Base-by-base conservation (phyloP, 2,888 invertebrate genomes). In the Hecatera dysodea region DNA sequence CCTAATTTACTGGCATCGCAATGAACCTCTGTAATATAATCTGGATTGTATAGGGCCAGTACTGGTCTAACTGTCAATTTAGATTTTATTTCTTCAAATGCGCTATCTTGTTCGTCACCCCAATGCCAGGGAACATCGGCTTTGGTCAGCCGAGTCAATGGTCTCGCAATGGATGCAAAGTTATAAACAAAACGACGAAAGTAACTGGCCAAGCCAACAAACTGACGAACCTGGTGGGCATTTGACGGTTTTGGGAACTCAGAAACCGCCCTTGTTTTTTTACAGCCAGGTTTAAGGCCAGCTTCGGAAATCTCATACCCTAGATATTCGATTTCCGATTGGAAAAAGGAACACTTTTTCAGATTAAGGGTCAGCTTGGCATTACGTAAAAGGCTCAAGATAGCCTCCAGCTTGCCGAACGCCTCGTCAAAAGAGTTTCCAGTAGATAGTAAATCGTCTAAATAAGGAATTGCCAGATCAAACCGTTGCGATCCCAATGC, bases 1-100 rank as follows among this genome's bases (percentile, higher is more conserved):
- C 81, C 81, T 24, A 76, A 11, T 42, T 69, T 71, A 27, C 81
- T 83, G 12, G 83, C 83, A 72, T 85, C 83, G 8, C 75, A 72
- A 67, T 82, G 80, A n/a, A 85, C 39, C 62, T 74, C 82, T n/a
- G 81, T 81, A 82, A 5, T n/a, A 15, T 53, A 12, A 8, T 61
- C 24, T 36, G 67, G 61, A n/a, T 61, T 42, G 17, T 62, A 68
- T 5, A 68, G 11, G 3, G 67, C 62, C 17, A 68, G 24, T 4
- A 68, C 36, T 9, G 70, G 64, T 59, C 39, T 39, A 12, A 15
- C 15, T 15, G 15, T 15, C 39, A 39, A 15, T 39, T 39, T 39
- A 39, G 12, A 17, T 56, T 63, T 57, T 22, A 69, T n/a, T 0
- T 44, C 27, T 22, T 46, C 8, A 50, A 63, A 68, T 15, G 62